Evolutionary conservation across 2,888 invertebrate genomes (phyloP), one percentile per base, ranked within the genome.

Genomic region (Caenorhabditis sp.): DNA sequence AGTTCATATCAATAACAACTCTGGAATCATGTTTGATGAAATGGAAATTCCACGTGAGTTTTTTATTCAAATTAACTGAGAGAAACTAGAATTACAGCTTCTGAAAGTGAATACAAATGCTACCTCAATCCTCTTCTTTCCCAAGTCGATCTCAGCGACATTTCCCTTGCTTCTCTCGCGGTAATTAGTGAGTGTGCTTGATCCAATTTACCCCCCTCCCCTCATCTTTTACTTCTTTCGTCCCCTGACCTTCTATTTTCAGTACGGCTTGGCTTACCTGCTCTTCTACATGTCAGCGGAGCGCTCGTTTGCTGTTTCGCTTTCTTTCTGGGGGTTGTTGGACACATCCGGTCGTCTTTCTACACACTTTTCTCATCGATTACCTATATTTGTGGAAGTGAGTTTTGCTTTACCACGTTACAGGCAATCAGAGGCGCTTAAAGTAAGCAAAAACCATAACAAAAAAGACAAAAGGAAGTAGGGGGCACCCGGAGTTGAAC

Each of bases 361-460:
- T 77, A 81, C 50, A 87, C 88, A 8, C 59, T 89, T n/a, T 72
- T 82, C 22, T 82, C 88, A 4, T 84, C 86, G 4, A 85, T 88
- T 17, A 80, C 85, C 3, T 88, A 87, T 78, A 85, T 88, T 20
- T 78, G 80, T 53, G 87, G 87, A 63, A 87, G 87, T 87, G 35
- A 53, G 81, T 68, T 35, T 43, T 45, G 35, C 11, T 8, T n/a
- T 35, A 7, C 22, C 24, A 39, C n/a, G n/a, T n/a, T n/a, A n/a
- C n/a, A n/a, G n/a, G n/a, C n/a, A n/a, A n/a, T n/a, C n/a, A n/a
- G n/a, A n/a, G n/a, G n/a, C n/a, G n/a, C n/a, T n/a, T n/a, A n/a
- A n/a, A n/a, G n/a, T n/a, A n/a, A n/a, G n/a, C n/a, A 55, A 24
- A 39, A 22, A 11, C 24, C 1, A 2, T 5, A 7, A 20, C 7